Evolutionary conservation across 2,797 vertebrate genomes (phyloP), one percentile per base, ranked within the genome.

Genomic region (Meda fulgida): DNA sequence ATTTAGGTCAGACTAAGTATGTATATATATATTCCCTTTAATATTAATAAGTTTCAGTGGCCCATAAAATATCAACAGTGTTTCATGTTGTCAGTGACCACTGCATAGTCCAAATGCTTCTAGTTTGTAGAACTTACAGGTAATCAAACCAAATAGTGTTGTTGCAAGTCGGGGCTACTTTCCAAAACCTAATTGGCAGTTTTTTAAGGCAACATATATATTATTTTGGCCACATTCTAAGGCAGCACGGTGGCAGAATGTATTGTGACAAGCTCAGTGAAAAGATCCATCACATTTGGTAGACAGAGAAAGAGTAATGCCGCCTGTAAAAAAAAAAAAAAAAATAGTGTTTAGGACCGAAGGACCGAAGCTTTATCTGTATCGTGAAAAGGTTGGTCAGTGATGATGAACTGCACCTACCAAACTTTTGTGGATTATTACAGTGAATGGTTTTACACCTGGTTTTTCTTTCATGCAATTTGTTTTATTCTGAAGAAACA

Each of bases 11-110:
- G 48, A 70, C 46, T 58, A 31, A 84, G n/a, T 31, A 31, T 84
- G 36, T 23, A 40, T 78, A 43, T 78, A 43, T 78, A 66, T 84
- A 84, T 78, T 70, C 65, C 5, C 19, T 78, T 78, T 78, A 36
- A 84, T 78, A 69, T 78, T 84, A 78, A 69, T 70, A 55, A 0
- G 73, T 65, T 80, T 65, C 53, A 80, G 14, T 80, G 83, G 77
- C 40, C 65, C 51, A 70, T 78, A 70, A 58, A 70, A 71, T 84
- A 78, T 78, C 75, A 84, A 51, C 5, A 48, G 65, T 4, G 1
- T 75, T 83, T 75, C 14, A 63, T 83, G 70, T 48, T 43, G 43
- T 84, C 31, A 55, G 60, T 76, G 81, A 23, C 38, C 51, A 71
- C 46, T 26, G 65, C 21, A 38, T 36, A 16, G 26, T 71, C 66